Percentiles rank a stretch among this genome's conserved stretches.
phyloP scores from a whole-genome alignment of 2,113 vertebrate species.

The Anseranas semipalmata region DNA sequence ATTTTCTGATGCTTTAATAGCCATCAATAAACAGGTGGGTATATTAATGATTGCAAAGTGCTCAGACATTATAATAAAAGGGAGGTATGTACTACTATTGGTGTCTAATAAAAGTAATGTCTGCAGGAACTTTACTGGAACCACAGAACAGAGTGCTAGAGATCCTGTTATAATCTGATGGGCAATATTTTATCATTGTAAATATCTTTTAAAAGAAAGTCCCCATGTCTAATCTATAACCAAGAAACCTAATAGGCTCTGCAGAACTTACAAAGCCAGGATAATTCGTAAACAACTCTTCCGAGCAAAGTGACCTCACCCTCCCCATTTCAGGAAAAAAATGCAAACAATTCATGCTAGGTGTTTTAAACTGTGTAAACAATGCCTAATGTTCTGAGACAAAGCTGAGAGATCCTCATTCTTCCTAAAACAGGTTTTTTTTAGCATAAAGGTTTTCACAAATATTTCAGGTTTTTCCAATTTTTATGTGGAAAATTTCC shows the following conservation, averaged over 20 bases:
- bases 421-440: background rate
- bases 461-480: background rate
- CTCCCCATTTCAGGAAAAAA: background rate
- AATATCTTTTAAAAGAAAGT: background rate
- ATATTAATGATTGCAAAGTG: background rate
- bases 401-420: fast-evolving
- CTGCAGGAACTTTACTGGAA: background rate
- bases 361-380: background rate
- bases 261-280: background rate
- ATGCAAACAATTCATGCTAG: background rate
- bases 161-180: background rate
- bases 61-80: background rate
- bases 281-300: background rate
- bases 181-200: background rate
- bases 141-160: background rate
- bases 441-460: background rate
- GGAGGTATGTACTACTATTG: background rate
- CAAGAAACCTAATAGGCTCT: background rate
- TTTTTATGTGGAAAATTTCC: background rate
- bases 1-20: background rate
- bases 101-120: background rate
- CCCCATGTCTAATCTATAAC: background rate
- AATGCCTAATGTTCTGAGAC: background rate
- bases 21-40: background rate
- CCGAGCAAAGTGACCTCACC: background rate